A percentile compares a stretch with the other conserved stretches of the same genome.
phyloP scores from a whole-genome alignment of 1,140 invertebrate species.

The Olivierus martensii region DNA sequence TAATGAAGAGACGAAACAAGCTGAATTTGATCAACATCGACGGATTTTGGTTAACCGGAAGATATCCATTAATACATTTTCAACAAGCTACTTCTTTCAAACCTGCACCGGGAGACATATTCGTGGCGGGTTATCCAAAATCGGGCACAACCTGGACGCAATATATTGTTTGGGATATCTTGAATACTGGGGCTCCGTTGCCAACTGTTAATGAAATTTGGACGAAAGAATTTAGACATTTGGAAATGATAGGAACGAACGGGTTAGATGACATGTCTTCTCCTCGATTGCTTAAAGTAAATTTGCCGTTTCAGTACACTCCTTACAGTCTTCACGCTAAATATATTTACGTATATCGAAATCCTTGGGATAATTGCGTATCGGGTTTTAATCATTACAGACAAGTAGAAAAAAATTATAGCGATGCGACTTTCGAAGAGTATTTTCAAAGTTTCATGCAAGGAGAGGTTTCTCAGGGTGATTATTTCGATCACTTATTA shows the following conservation, averaged over 20 bases:
- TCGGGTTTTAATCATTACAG: constrained; percentile 42
- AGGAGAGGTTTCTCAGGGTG: constrained; percentile 27
- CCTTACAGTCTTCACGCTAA: constrained; percentile 35
- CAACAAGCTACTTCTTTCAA: too few species aligned
- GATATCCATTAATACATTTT: too few species aligned
- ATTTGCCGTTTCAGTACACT: constrained; percentile 57
- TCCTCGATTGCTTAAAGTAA: constrained; percentile 39
- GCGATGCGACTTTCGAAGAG: constrained; percentile 19
- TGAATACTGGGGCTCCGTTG: constrained; percentile 1
- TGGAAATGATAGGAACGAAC: constrained; percentile 8
- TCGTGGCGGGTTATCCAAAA: constrained; percentile 19
- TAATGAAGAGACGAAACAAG: too few species aligned
- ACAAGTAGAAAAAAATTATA: too few species aligned
- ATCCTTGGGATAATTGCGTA: constrained; percentile 70
- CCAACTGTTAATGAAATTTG: not conserved
- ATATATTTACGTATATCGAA: constrained; percentile 58
- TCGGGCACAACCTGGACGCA: constrained; percentile 20
- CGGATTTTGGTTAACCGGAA: too few species aligned
- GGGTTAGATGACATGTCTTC: not conserved
- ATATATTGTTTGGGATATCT: constrained; percentile 14
- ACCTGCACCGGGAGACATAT: constrained; percentile 5
- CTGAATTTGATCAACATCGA: too few species aligned
- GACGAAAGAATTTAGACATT: not conserved
- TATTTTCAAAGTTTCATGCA: constrained; percentile 27
- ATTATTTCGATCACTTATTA: constrained; percentile 29